Base-by-base conservation (phyloP, 2,797 vertebrate species). In the Cynodonichthys magdalenae region DNA sequence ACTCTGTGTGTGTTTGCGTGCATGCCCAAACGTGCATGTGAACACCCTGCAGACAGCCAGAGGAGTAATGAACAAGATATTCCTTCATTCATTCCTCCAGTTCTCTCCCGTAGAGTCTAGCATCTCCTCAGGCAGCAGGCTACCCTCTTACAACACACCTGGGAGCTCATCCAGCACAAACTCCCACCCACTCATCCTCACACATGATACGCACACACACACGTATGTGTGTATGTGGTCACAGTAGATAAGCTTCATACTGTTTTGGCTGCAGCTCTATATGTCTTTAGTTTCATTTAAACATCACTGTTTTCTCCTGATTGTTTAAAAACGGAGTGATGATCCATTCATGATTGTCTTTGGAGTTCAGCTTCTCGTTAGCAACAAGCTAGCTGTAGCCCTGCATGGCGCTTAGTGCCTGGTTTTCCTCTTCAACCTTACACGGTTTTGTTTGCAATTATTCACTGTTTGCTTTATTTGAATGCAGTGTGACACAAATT, bases 51-150 rank as follows among this genome's bases (percentile, higher is more conserved):
- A 69, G 58, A 69, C 62, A 77, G 71, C 74, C 55, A 49, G 65
- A 56, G 31, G 59, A 75, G 67, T 69, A 77, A 66, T 72, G 71
- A 70, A 77, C 63, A 82, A 39, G 67, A 77, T 81, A 74, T 78
- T 69, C 67, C 63, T 72, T 65, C 61, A 48, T 77, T 69, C 68
- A 66, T 63, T 61, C 70, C 54, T 70, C 53, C 57, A 59, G 78
- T 73, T 57, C 57, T 72, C 62, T 61, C 69, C 61, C 47, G 62
- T 27, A 47, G 69, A 52, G 61, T 50, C 59, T 44, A 69, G 79
- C 74, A 63, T 83, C 58, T 75, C 71, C 66, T 58, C 68, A 77
- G 74, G 84, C 82, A 71, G 71, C 66, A 53, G 58, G 53, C 79
- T 75, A 60, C 56, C 63, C 66, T 67, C 72, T 75, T 68, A 74